Conservation (phyloP, 1,140 invertebrate genomes). For the Chrysopa pallens region DNA sequence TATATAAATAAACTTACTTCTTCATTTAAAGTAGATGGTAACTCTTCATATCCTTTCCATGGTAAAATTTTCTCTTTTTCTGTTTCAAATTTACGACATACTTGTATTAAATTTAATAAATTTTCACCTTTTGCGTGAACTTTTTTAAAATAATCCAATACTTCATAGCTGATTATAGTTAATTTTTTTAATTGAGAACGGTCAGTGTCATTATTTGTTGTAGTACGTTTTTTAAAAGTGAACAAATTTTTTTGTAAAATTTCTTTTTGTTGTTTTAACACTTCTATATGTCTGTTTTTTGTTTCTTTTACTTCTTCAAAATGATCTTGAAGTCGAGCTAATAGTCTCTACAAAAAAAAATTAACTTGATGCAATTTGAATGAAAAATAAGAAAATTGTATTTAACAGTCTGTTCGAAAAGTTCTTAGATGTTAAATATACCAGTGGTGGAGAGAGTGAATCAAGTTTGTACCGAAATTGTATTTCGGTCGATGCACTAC, state of each 20-base stretch:
- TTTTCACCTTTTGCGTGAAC: constrained; percentile 10
- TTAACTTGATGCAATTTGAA: too few species aligned
- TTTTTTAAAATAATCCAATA: constrained; percentile 9
- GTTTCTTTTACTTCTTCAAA: constrained; percentile 4
- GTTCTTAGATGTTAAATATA: too few species aligned
- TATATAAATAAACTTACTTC: too few species aligned
- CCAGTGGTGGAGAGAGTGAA: too few species aligned
- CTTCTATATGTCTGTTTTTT: constrained; percentile 2
- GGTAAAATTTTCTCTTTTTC: constrained; percentile 8
- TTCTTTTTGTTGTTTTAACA: background rate
- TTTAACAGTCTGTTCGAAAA: too few species aligned
- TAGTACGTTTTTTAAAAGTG: background rate
- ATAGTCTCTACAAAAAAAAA: constrained; percentile 1
- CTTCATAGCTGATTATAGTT: constrained; percentile 7
- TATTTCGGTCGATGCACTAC: too few species aligned
- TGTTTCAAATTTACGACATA: constrained; percentile 16
- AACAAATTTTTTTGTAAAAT: background rate
- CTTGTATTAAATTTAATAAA: constrained; percentile 9
- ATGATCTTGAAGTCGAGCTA: constrained; percentile 1
- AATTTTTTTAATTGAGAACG: background rate
- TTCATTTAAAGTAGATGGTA: too few species aligned
- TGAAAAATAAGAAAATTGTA: too few species aligned
- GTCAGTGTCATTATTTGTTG: too few species aligned
- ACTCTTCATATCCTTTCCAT: background rate
- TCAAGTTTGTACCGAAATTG: too few species aligned